A percentile compares a stretch with the other conserved stretches of the same genome.
phyloP scores from a whole-genome alignment of 2,113 vertebrate species.

The Centrocercus urophasianus region DNA sequence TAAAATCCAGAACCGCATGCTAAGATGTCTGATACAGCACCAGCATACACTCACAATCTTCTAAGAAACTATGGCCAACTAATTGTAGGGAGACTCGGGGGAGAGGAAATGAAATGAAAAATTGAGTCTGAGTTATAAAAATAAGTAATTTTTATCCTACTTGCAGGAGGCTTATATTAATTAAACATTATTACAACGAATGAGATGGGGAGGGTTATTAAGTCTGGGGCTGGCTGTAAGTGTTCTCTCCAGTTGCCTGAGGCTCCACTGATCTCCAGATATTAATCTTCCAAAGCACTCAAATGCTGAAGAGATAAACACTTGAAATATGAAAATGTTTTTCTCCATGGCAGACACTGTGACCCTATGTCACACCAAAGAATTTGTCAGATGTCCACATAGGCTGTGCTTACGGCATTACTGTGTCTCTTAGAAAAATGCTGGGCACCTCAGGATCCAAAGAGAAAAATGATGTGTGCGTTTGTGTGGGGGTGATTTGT shows the following conservation, averaged over 20 bases:
- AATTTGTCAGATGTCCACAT: conserved; percentile 48
- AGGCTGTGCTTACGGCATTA: conserved; percentile 5
- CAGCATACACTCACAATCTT: background rate
- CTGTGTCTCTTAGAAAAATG: background rate
- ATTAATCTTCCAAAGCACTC: conserved; percentile 82
- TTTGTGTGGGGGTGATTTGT: conserved; percentile 57
- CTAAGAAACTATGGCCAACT: conserved; percentile 70
- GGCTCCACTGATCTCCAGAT: conserved; percentile 74
- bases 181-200: conserved; percentile 85
- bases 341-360: conserved; percentile 64
- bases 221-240: conserved; percentile 73
- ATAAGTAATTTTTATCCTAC: conserved; percentile 82
- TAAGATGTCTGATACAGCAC: background rate
- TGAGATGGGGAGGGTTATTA: conserved; percentile 76
- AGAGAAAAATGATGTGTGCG: conserved; percentile 45
- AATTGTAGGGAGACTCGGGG: conserved; percentile 77
- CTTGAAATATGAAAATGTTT: conserved; percentile 84
- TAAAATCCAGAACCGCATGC: background rate
- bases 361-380: conserved; percentile 61
- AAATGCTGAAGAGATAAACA: conserved; percentile 83
- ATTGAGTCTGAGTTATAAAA: conserved; percentile 84
- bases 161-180: conserved; percentile 86
- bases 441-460: conserved; percentile 6
- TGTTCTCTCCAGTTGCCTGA: conserved; percentile 76
- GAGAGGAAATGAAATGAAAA: conserved; percentile 82